Percentiles rank a stretch among this genome's conserved stretches.
These are phyloP conservation scores for Alcedo atthis DNA, from an alignment of 2,797 vertebrate species.

Conservation along the genomic window DNA sequence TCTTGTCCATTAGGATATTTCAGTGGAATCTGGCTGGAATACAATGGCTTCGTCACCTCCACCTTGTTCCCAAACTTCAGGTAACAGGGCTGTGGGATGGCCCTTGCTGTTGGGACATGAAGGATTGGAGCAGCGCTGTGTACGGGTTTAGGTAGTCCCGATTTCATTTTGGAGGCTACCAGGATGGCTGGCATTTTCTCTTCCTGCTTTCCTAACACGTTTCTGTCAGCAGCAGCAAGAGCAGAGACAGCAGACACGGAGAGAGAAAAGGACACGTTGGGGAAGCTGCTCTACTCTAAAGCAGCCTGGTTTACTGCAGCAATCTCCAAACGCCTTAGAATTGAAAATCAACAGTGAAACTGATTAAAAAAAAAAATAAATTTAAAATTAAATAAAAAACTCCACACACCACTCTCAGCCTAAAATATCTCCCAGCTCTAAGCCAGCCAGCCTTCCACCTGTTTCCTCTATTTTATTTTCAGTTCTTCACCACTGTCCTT, in stretches of 20 bases:
- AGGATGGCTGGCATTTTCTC: slow-evolving; percentile 97
- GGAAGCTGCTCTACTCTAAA: slow-evolving; percentile 46
- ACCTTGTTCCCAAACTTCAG: slow-evolving; percentile 84
- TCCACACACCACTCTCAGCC: neutral
- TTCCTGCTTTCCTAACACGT: slow-evolving; percentile 79
- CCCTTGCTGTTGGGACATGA: slow-evolving; percentile 84
- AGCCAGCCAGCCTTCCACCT: slow-evolving; percentile 60
- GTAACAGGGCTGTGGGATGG: slow-evolving; percentile 82
- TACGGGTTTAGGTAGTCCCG: slow-evolving; percentile 95
- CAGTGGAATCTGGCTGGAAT: slow-evolving; percentile 81
- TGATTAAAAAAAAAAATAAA: neutral
- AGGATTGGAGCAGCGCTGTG: slow-evolving; percentile 94
- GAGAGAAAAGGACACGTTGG: slow-evolving; percentile 12
- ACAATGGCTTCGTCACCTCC: slow-evolving; percentile 82
- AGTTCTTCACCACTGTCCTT: slow-evolving; percentile 43
- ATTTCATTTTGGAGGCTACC: slow-evolving; percentile 96
- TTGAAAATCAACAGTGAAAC: neutral
- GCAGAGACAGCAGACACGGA: slow-evolving; percentile 72
- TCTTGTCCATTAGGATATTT: slow-evolving; percentile 80
- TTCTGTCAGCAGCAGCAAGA: slow-evolving; percentile 74
- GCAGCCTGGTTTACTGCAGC: slow-evolving; percentile 17
- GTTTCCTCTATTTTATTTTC: slow-evolving; percentile 49
- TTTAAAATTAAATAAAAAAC: fast-evolving
- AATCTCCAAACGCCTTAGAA: slow-evolving; percentile 53
- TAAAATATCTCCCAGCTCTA: neutral